Base-by-base conservation (phyloP, 2,797 vertebrate species). In the Tangara arthus region DNA sequence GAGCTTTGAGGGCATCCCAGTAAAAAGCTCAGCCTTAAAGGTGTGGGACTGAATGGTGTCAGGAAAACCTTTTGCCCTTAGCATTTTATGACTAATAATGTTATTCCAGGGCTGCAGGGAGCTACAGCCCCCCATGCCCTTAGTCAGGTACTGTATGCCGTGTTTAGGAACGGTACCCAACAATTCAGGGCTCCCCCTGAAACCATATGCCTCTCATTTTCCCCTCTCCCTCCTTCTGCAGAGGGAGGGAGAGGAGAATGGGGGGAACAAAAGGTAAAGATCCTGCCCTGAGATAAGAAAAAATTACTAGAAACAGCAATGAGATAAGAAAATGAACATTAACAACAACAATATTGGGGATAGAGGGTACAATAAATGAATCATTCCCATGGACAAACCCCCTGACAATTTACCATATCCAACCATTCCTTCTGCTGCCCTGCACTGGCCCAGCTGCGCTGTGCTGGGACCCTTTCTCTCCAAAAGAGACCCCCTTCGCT, bases 201-300 rank as follows among this genome's bases (percentile, higher is more conserved):
- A 77, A 46, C 12, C 44, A 70, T 27, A 18, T 52, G 30, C 22
- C 12, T 2, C 18, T 53, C 34, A 57, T 39, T 83, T 44, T 11
- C 30, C 8, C 19, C 6, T 42, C 32, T 37, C 27, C 23, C 10
- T 77, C 10, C 23, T 30, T 11, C 39, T 47, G 15, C 59, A 52
- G 49, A 26, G 52, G 30, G 39, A 2, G 0, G 15, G 26, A 65
- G 44, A 57, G 57, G 18, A 64, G 46, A 78, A 59, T 1, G 41
- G 22, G 26, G 53, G 26, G 52, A 6, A 32, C 18, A 71, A 32
- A 59, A 59, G 26, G 26, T 59, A n/a, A 66, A 68, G 32, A 64
- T 52, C 12, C 16, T 0, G 0, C 24, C 0, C 0, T 41, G 15
- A 41, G 30, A 53, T 24, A 41, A 53, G 39, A 53, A 46, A 52